A percentile compares a stretch with the other conserved stretches of the same genome.
Evolutionary conservation across 2,797 vertebrate genomes (phyloP).

Genomic region (Sternotherus odoratus): DNA sequence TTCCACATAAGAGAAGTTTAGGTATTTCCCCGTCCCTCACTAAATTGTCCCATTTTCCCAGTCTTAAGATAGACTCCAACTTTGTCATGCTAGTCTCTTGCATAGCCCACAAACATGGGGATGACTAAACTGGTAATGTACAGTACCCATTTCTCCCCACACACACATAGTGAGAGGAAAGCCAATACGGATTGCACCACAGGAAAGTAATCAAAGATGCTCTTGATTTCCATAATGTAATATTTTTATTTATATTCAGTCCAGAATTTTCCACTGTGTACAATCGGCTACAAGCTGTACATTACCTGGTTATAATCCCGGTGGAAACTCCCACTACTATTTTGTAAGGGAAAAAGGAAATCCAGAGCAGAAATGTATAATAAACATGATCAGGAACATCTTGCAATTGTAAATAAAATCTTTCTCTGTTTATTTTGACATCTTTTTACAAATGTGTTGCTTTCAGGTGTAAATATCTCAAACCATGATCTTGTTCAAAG

Average conservation of each 20-base stretch:
- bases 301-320: slow-evolving; percentile 64
- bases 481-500: slow-evolving; percentile 81
- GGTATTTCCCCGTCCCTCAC: not conserved
- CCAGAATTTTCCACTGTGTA: slow-evolving; percentile 67
- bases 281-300: slow-evolving; percentile 74
- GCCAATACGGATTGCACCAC: slow-evolving; percentile 58
- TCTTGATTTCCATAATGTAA: slow-evolving; percentile 64
- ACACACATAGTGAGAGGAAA: slow-evolving; percentile 3
- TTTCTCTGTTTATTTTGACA: slow-evolving; percentile 83
- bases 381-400: slow-evolving; percentile 71
- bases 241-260: slow-evolving; percentile 68
- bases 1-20: not conserved
- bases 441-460: slow-evolving; percentile 82
- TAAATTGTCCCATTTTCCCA: not conserved
- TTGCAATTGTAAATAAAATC: slow-evolving; percentile 82
- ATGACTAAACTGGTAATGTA: rapidly evolving
- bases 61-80: not conserved
- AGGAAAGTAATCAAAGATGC: slow-evolving; percentile 65
- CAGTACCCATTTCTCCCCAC: not conserved
- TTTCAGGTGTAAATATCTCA: slow-evolving; percentile 82
- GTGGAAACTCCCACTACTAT: slow-evolving; percentile 61
- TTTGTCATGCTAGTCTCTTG: not conserved
- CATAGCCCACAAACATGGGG: not conserved
- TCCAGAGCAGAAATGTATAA: slow-evolving; percentile 74
- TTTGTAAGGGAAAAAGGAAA: slow-evolving; percentile 74